These are phyloP conservation scores for Fragariocoptes setiger DNA, from an alignment of 1,140 invertebrate genomes.

Conservation along the genomic window DNA sequence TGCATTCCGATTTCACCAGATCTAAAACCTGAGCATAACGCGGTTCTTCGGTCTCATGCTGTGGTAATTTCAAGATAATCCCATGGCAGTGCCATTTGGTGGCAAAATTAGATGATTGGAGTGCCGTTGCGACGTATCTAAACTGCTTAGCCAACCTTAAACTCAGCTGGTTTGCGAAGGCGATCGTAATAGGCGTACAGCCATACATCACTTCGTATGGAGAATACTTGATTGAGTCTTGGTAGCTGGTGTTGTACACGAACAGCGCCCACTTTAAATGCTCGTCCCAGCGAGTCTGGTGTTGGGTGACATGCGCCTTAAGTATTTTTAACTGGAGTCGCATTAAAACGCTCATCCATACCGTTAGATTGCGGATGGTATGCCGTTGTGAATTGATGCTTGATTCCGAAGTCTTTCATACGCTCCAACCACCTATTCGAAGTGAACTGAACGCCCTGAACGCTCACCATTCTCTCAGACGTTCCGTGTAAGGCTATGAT, in stretches of 20 bases:
- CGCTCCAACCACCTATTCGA: conserved; percentile 1
- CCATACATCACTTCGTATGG: conserved; percentile 20
- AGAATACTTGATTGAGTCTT: conserved; percentile 15
- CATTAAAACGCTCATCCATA: conserved; percentile 9
- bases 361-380: conserved; percentile 10
- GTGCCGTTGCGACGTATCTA: too few species aligned
- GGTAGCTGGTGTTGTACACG: conserved; percentile 18
- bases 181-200: conserved; percentile 14
- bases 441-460: conserved; percentile 9
- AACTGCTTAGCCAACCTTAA: too few species aligned
- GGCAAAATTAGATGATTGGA: too few species aligned
- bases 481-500: conserved; percentile 8
- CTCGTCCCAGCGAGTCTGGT: conserved; percentile 18
- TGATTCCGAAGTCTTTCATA: conserved; percentile 2
- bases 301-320: conserved; percentile 12
- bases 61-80: too few species aligned
- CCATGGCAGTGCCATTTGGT: too few species aligned
- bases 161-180: too few species aligned
- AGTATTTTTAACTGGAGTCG: conserved; percentile 6
- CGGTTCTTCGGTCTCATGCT: too few species aligned
- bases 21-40: too few species aligned
- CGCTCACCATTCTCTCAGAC: conserved; percentile 8
- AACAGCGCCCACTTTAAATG: conserved; percentile 17
- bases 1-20: too few species aligned
- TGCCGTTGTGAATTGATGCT: conserved; percentile 1